Conservation (phyloP, 2,113 vertebrate genomes). For the Sinocyclocheilus anophthalmus region DNA sequence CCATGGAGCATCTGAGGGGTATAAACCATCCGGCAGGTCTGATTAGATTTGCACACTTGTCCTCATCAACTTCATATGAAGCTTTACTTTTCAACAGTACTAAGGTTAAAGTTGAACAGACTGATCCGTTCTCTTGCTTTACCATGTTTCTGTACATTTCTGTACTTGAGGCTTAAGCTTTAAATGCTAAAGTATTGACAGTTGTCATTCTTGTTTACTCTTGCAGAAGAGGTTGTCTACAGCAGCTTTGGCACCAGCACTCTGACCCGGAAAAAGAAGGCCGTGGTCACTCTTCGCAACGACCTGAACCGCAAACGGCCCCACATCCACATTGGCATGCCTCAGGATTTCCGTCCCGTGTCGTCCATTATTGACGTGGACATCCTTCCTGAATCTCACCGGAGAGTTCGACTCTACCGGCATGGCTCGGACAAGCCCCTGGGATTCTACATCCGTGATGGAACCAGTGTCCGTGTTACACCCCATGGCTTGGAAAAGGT, state of each 20-base stretch:
- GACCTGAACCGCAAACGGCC: constrained; percentile 87
- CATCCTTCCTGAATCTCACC: constrained; percentile 94
- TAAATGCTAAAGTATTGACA: not conserved
- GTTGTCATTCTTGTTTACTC: constrained; percentile 43
- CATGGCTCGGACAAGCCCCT: constrained; percentile 94
- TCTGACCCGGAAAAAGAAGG: constrained; percentile 86
- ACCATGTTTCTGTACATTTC: not conserved
- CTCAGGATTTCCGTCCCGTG: constrained; percentile 94
- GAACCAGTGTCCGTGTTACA: constrained; percentile 92
- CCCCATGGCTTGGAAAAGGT: constrained; percentile 95
- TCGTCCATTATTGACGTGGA: constrained; percentile 99
- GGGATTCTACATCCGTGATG: constrained; percentile 97
- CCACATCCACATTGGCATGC: constrained; percentile 92
- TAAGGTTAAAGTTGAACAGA: not conserved
- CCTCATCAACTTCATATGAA: not conserved
- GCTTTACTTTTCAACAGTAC: not conserved
- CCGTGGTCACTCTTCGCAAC: constrained; percentile 86
- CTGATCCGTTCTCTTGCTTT: not conserved
- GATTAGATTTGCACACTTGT: not conserved
- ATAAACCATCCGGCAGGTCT: not conserved
- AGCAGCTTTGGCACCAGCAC: constrained; percentile 88
- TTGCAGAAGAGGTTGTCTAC: constrained; percentile 93
- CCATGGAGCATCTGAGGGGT: not conserved
- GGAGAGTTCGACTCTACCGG: constrained; percentile 90
- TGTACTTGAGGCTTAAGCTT: not conserved